A percentile compares a stretch with the other conserved stretches of the same genome.
These are phyloP conservation scores for Argynnis bischoffii DNA, from an alignment of 2,888 invertebrate species.

Conservation along the genomic window DNA sequence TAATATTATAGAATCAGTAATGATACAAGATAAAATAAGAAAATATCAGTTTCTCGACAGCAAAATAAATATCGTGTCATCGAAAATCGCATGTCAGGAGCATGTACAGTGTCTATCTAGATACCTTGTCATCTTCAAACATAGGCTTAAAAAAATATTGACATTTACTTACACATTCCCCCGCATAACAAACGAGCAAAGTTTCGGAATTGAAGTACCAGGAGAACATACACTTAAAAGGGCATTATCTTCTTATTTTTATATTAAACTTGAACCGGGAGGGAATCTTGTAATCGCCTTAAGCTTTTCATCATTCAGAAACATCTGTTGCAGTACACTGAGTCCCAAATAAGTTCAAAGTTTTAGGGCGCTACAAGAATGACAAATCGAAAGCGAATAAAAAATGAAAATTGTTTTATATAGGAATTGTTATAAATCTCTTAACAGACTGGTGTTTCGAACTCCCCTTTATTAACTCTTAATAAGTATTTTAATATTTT, in stretches of 20 bases:
- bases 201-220: slow-evolving; percentile 53
- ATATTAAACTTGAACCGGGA: slow-evolving; percentile 70
- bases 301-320: slow-evolving; percentile 73
- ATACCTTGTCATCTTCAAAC: slow-evolving; percentile 28
- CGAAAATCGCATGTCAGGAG: slow-evolving; percentile 24
- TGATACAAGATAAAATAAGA: no score
- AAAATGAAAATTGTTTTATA: slow-evolving; percentile 16
- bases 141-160: slow-evolving; percentile 44
- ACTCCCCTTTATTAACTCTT: neutral
- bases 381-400: slow-evolving; percentile 36
- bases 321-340: slow-evolving; percentile 63
- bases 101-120: slow-evolving; percentile 21
- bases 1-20: no score
- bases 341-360: slow-evolving; percentile 38
- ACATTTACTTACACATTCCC: slow-evolving; percentile 42
- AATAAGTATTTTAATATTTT: no score
- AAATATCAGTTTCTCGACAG: neutral
- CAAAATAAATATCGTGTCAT: slow-evolving; percentile 18
- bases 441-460: neutral
- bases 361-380: slow-evolving; percentile 36
- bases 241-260: slow-evolving; percentile 75
- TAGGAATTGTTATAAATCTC: neutral
- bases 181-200: slow-evolving; percentile 44
- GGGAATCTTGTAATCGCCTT: slow-evolving; percentile 73
- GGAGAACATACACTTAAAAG: slow-evolving; percentile 68